Percentiles rank a stretch among this genome's conserved stretches.
phyloP scores from a whole-genome alignment of 1,140 invertebrate species.

The Venustaconcha ellipsiformis region DNA sequence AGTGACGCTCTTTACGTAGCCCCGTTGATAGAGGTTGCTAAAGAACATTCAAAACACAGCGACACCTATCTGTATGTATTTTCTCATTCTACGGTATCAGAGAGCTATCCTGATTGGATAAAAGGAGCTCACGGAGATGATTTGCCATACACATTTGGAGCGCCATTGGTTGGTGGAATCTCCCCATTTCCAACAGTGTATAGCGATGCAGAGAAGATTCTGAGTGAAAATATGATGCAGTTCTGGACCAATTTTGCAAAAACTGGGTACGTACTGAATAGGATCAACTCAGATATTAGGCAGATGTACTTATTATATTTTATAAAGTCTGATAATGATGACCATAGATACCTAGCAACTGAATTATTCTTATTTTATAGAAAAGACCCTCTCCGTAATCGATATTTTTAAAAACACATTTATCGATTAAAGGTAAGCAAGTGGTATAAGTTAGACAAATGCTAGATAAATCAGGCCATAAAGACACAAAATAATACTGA shows the following conservation, averaged over 20 bases:
- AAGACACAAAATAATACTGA: too few relatives aligned
- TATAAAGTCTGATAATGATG: too few relatives aligned
- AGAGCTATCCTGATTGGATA: slow-evolving; percentile 72
- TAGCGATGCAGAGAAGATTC: slow-evolving; percentile 86
- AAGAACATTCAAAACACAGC: slow-evolving; percentile 81
- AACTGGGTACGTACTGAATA: slow-evolving; percentile 83
- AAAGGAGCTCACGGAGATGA: slow-evolving; percentile 88
- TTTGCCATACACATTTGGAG: slow-evolving; percentile 91
- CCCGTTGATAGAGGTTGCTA: slow-evolving; percentile 90
- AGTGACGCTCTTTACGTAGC: slow-evolving; percentile 91
- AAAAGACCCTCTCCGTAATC: too few relatives aligned
- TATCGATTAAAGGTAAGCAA: too few relatives aligned
- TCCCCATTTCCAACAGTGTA: slow-evolving; percentile 89
- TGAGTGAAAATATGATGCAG: slow-evolving; percentile 93
- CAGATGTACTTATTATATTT: too few relatives aligned
- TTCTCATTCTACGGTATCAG: slow-evolving; percentile 86
- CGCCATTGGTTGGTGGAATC: slow-evolving; percentile 83
- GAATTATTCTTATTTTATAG: too few relatives aligned
- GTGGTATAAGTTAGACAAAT: too few relatives aligned
- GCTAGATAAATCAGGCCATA: too few relatives aligned
- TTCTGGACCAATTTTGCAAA: slow-evolving; percentile 98
- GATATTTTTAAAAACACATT: too few relatives aligned
- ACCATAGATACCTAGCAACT: too few relatives aligned
- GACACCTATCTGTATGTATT: slow-evolving; percentile 65
- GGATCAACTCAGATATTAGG: too few relatives aligned